These are phyloP conservation scores for Ceratitis capitata DNA, from an alignment of 1,140 invertebrate genomes.

Conservation along the genomic window DNA sequence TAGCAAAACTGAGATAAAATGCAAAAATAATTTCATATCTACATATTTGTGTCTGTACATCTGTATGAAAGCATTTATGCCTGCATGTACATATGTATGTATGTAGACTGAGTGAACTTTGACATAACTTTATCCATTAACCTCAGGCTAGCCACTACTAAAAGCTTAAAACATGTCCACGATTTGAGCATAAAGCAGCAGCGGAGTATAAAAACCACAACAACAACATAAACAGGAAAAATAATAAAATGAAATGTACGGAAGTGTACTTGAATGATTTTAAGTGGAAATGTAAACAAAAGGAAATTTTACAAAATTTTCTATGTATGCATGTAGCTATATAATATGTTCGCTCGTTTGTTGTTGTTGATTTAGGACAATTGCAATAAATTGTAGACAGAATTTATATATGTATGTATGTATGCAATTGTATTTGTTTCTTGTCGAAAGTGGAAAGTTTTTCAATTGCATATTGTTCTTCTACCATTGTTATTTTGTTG, in stretches of 20 bases:
- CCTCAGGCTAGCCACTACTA: background rate
- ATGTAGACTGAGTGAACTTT: background rate
- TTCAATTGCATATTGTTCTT: background rate
- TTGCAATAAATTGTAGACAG: background rate
- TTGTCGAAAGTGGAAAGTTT: constrained; percentile 27
- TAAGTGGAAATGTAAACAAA: constrained; percentile 38
- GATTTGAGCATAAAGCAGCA: background rate
- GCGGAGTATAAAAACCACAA: background rate
- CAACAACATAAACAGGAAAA: background rate
- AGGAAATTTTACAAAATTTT: constrained; percentile 25
- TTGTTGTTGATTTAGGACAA: constrained; percentile 4
- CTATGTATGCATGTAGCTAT: background rate
- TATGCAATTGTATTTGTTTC: background rate
- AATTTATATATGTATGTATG: background rate
- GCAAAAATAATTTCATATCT: too few relatives aligned
- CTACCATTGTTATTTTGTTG: too few relatives aligned
- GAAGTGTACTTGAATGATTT: constrained; percentile 34
- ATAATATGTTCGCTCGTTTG: background rate
- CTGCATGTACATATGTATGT: too few relatives aligned
- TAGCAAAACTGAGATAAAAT: too few relatives aligned
- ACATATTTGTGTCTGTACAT: too few relatives aligned
- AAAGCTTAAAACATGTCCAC: background rate
- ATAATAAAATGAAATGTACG: background rate
- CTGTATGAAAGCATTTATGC: too few relatives aligned
- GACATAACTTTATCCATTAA: background rate